Percentiles rank a stretch among this genome's conserved stretches.
Conservation (phyloP, 23 tunicate species). For the Ascidia mentula region DNA sequence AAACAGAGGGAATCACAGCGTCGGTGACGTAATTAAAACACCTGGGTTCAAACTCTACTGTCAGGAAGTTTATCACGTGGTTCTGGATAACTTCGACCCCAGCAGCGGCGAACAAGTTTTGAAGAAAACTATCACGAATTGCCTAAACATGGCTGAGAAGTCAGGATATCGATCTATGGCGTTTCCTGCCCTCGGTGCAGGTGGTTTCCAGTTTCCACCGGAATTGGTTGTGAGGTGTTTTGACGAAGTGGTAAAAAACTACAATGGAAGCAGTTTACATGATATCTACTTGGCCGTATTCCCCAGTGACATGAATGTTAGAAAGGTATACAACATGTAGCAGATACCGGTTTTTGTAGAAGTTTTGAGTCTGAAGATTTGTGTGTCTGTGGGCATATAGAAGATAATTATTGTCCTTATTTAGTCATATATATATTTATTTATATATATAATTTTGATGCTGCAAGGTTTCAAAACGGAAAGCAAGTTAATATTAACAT, state of each 20-base stretch:
- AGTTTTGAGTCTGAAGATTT: no score
- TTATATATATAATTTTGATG: no score
- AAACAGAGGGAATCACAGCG: not conserved
- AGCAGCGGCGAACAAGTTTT: not conserved
- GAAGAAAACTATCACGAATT: constrained; percentile 6
- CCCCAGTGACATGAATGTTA: constrained; percentile 11
- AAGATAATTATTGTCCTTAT: no score
- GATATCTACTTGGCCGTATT: constrained; percentile 21
- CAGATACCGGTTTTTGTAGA: no score
- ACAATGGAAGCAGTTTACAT: constrained; percentile 27
- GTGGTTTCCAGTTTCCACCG: constrained; percentile 54
- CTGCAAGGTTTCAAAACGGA: no score
- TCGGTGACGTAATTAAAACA: constrained; percentile 21
- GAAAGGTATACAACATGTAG: no score
- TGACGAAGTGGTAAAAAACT: constrained; percentile 14
- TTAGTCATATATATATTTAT: no score
- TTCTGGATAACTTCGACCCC: not conserved
- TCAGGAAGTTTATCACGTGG: constrained; percentile 16
- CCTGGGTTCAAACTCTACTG: constrained; percentile 20
- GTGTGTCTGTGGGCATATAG: no score
- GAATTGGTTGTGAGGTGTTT: constrained; percentile 29
- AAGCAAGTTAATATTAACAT: no score
- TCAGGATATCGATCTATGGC: constrained; percentile 34
- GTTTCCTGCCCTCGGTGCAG: constrained; percentile 68
- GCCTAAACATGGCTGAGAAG: constrained; percentile 48